Percentiles rank a stretch among this genome's conserved stretches.
Conservation (phyloP, 2,113 vertebrate species). For the Antechinus stuartii region DNA sequence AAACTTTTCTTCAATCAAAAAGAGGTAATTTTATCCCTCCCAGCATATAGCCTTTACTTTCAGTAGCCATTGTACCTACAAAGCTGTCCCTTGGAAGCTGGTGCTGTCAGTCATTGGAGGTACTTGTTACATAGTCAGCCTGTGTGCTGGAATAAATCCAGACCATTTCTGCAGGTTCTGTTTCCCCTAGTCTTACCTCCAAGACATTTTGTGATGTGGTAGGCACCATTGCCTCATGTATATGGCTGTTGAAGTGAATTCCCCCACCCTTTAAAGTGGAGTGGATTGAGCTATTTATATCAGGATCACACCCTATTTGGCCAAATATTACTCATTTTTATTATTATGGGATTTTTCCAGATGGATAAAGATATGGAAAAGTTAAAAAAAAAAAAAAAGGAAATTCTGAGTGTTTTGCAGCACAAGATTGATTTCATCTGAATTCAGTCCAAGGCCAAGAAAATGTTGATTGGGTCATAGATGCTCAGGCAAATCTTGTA, state of each 20-base stretch:
- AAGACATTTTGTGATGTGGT: not conserved
- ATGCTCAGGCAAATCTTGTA: not conserved
- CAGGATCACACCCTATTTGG: not conserved
- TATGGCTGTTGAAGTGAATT: not conserved
- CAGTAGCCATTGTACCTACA: not conserved
- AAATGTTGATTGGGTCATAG: not conserved
- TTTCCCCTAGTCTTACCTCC: not conserved
- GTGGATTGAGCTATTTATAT: not conserved
- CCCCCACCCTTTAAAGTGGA: constrained; percentile 21
- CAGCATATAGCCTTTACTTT: not conserved
- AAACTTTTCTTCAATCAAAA: not conserved
- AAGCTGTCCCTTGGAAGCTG: not conserved
- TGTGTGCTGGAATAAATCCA: not conserved
- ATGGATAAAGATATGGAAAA: not conserved
- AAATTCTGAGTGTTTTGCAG: not conserved
- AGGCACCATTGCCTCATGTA: not conserved
- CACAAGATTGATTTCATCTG: not conserved
- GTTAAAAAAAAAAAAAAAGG: not conserved
- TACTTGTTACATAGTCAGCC: not conserved
- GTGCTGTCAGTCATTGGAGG: not conserved
- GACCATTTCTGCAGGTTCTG: not conserved
- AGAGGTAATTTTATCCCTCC: not conserved
- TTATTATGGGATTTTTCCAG: not conserved
- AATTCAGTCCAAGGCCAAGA: not conserved
- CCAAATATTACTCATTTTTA: constrained; percentile 6